Conservation (phyloP, 2,113 vertebrate species). For the Podiceps cristatus region DNA sequence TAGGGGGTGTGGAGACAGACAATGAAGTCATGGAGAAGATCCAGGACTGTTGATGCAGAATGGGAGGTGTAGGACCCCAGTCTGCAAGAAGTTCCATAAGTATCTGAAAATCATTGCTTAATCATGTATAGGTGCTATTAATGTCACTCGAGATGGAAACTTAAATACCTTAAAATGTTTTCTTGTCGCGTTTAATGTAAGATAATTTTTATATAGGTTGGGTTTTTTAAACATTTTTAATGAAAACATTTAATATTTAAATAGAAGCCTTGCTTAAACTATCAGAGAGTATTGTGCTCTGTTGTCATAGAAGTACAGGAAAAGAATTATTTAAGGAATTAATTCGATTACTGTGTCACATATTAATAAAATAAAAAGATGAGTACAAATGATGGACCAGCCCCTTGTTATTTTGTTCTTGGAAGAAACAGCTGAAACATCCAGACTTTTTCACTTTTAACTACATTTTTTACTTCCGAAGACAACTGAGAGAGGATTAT, state of each 20-base stretch:
- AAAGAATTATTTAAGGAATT: background rate
- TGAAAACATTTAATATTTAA: background rate
- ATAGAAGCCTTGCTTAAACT: background rate
- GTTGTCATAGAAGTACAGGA: background rate
- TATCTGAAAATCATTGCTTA: background rate
- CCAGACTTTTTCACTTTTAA: background rate
- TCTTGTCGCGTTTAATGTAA: background rate
- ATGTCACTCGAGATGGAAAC: background rate
- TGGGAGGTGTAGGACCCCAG: accelerated
- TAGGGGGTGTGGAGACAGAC: background rate
- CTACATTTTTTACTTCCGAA: background rate
- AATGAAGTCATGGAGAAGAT: background rate
- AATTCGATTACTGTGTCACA: background rate
- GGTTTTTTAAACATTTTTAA: background rate
- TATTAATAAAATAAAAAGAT: background rate
- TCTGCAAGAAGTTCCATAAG: background rate
- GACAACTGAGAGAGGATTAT: background rate
- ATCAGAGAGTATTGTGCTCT: background rate
- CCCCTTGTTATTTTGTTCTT: background rate
- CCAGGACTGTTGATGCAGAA: background rate
- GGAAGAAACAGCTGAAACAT: background rate
- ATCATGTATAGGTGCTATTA: background rate
- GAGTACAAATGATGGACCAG: background rate
- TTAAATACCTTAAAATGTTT: background rate
- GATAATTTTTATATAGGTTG: background rate